Conservation (phyloP, 2,797 vertebrate genomes). For the Hemibagrus guttatus region DNA sequence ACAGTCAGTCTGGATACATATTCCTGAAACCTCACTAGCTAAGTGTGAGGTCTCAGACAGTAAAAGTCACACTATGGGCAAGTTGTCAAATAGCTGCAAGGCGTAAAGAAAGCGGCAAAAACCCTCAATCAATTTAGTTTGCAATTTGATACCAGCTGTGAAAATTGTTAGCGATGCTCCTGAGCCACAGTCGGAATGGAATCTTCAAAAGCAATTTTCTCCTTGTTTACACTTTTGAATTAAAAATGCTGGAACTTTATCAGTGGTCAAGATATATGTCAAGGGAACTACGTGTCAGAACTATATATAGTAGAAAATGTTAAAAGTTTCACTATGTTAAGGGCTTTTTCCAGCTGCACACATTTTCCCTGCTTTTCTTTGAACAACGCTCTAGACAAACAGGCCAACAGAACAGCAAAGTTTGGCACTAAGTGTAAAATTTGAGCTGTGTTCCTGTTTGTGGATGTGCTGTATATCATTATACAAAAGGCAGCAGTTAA, state of each 20-base stretch:
- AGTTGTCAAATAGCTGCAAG: background rate
- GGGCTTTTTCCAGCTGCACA: background rate
- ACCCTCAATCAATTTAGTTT: background rate
- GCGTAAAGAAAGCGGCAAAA: background rate
- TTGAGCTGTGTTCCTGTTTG: background rate
- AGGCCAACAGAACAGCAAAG: background rate
- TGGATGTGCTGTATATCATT: background rate
- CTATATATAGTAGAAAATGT: background rate
- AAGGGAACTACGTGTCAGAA: background rate
- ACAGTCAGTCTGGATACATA: background rate
- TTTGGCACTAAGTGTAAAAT: background rate
- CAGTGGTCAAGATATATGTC: background rate
- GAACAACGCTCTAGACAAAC: background rate
- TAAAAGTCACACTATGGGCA: background rate
- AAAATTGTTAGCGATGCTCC: background rate
- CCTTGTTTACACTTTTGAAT: background rate
- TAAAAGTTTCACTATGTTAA: background rate
- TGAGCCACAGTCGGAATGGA: too few relatives aligned
- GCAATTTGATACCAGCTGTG: background rate
- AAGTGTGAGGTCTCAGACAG: background rate
- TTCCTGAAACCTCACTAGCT: background rate
- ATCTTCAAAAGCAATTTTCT: too few relatives aligned
- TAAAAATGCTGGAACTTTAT: background rate
- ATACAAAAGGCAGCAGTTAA: background rate
- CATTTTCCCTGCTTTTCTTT: background rate